Percentiles rank a stretch among this genome's conserved stretches.
phyloP scores from a whole-genome alignment of 2,113 vertebrate genomes.

The Mesocricetus auratus region DNA sequence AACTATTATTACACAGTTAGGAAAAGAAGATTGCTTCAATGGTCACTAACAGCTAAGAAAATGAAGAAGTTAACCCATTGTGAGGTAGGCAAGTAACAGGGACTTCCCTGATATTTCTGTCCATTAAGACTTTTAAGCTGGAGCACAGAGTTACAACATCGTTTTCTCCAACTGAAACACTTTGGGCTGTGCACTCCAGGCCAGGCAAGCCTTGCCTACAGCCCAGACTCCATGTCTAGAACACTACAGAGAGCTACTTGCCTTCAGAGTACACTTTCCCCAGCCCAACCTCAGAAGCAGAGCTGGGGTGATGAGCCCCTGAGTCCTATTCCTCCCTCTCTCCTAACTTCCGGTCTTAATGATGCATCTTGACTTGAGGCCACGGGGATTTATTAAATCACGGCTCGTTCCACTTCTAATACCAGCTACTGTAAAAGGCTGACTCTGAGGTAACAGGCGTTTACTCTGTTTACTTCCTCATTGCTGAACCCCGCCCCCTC shows the following conservation, averaged over 20 bases:
- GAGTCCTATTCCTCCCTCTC: neutral
- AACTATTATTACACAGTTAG: neutral
- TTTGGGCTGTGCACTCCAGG: neutral
- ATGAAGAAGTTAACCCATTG: neutral
- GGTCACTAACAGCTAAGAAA: neutral
- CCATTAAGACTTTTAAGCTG: neutral
- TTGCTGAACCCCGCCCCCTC: neutral
- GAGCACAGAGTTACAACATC: slow-evolving; percentile 2
- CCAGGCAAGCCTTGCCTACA: neutral
- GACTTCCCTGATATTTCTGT: neutral
- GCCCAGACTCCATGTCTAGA: neutral
- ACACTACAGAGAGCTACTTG: neutral
- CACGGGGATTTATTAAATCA: neutral
- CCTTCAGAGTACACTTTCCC: neutral
- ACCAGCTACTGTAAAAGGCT: neutral
- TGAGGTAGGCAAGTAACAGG: neutral
- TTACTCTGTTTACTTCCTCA: neutral
- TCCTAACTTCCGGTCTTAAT: neutral
- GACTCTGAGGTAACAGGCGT: neutral
- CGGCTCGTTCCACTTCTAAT: neutral
- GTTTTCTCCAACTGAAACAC: slow-evolving; percentile 35
- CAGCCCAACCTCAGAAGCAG: neutral
- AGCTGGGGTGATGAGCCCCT: neutral
- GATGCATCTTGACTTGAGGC: neutral
- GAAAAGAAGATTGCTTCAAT: neutral